Conservation (phyloP, 2,888 invertebrate species). For the Watsonalla binaria region DNA sequence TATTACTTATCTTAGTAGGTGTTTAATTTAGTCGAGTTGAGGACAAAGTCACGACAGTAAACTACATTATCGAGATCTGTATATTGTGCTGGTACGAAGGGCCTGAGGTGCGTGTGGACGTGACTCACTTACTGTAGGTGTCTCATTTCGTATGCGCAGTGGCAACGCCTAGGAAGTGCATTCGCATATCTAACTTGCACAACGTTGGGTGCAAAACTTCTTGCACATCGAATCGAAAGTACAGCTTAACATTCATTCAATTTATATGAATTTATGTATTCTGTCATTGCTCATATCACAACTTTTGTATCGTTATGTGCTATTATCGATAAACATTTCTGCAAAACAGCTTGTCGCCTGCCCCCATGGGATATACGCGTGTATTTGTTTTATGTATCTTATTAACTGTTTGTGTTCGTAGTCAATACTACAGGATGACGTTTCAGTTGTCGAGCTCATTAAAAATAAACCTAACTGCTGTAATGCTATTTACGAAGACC, state of each 20-base stretch:
- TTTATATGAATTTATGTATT: not conserved
- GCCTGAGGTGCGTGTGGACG: constrained; percentile 26
- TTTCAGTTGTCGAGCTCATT: not conserved
- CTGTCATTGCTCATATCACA: too few relatives aligned
- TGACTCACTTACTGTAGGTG: constrained; percentile 60
- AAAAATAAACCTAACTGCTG: not conserved
- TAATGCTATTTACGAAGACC: not conserved
- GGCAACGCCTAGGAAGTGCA: constrained; percentile 66
- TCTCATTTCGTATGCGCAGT: constrained; percentile 58
- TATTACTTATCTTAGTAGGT: constrained; percentile 32
- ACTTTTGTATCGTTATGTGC: too few relatives aligned
- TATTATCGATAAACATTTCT: too few relatives aligned
- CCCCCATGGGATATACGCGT: not conserved
- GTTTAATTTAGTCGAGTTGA: constrained; percentile 33
- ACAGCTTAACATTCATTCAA: not conserved
- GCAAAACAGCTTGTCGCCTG: too few relatives aligned
- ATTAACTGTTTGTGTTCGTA: not conserved
- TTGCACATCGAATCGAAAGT: constrained; percentile 4
- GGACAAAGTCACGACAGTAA: constrained; percentile 30
- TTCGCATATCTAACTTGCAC: constrained; percentile 37
- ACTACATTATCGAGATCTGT: constrained; percentile 33
- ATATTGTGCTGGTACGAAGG: constrained; percentile 28
- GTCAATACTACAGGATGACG: not conserved
- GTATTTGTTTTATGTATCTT: not conserved
- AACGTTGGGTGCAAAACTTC: constrained; percentile 34